phyloP scores from a whole-genome alignment of 2,888 invertebrate genomes.

The Polietes domitor region DNA sequence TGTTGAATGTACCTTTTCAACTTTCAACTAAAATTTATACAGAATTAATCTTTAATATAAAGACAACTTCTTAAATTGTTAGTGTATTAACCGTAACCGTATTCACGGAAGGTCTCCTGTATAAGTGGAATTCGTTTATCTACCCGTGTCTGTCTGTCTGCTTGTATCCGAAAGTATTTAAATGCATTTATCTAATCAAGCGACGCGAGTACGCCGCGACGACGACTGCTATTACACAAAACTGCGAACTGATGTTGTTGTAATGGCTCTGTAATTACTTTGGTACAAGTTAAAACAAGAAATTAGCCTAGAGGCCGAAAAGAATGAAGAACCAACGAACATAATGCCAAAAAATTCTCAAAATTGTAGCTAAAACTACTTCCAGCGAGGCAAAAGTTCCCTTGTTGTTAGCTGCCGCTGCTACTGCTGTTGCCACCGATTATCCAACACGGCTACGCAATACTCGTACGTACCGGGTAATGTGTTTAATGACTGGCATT shows the following conservation, averaged over 20 bases:
- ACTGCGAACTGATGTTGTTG: constrained; percentile 21
- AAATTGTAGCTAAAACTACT: background rate
- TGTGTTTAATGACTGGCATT: background rate
- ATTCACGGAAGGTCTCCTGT: no score
- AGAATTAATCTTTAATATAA: no score
- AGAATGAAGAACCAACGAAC: background rate
- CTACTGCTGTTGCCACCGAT: background rate
- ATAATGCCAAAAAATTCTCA: background rate
- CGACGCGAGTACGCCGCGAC: constrained; percentile 8
- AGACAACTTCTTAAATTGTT: no score
- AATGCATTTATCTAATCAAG: constrained; percentile 35
- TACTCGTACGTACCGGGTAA: background rate
- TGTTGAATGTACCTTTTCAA: no score
- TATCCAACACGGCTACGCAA: background rate
- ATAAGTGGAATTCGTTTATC: no score
- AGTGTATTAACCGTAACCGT: no score
- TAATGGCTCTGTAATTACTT: constrained; percentile 56
- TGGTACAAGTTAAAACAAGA: constrained; percentile 31
- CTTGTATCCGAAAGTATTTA: background rate
- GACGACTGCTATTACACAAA: background rate
- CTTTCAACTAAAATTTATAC: no score
- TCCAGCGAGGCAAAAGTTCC: background rate
- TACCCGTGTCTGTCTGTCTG: no score
- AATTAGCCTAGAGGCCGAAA: constrained; percentile 44
- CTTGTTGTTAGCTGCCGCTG: background rate